Evolutionary conservation across 2,113 vertebrate genomes (phyloP).

Genomic region (Xyrauchen texanus): DNA sequence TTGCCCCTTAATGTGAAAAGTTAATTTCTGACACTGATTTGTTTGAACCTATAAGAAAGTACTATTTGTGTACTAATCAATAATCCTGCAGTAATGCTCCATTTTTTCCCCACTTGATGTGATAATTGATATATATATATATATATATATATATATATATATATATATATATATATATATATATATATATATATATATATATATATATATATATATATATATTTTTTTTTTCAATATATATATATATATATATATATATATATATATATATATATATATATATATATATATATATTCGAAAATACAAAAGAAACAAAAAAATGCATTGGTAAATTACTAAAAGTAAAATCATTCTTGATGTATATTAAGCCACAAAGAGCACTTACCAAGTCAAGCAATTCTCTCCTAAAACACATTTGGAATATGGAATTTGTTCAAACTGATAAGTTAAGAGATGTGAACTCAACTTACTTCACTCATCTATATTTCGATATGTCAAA

Average conservation of each 20-base stretch:
- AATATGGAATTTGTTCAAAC: background rate
- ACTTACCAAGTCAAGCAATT: conserved; percentile 4
- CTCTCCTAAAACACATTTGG: background rate
- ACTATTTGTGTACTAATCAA: too few species aligned
- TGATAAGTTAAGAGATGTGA: background rate
- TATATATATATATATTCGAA: background rate
- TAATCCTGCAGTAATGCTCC: background rate
- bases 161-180: too few species aligned
- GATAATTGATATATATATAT: background rate
- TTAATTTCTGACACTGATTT: too few species aligned
- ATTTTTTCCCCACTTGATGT: background rate
- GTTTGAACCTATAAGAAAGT: too few species aligned
- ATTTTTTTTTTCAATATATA: too few species aligned
- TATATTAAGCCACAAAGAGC: background rate
- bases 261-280: background rate
- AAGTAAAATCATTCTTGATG: background rate
- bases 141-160: too few species aligned
- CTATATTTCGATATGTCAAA: background rate
- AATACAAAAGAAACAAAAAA: background rate
- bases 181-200: too few species aligned
- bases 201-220: too few species aligned
- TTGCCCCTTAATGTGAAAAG: too few species aligned
- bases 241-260: background rate
- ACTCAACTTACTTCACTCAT: background rate
- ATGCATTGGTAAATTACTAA: background rate